These are phyloP conservation scores for Brotula barbata DNA, from an alignment of 2,797 vertebrate genomes.

Conservation along the genomic window DNA sequence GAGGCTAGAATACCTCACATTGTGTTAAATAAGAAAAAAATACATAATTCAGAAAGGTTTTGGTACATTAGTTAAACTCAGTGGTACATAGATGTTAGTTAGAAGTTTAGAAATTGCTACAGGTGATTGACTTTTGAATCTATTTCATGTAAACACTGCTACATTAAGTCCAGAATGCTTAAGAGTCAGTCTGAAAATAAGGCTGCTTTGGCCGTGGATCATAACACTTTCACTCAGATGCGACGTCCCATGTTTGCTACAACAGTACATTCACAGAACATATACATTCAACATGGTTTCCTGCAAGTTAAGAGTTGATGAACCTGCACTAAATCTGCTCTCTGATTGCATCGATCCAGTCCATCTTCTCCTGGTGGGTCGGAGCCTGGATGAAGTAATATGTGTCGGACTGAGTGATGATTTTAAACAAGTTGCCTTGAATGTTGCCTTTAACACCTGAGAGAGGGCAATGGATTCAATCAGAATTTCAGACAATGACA, in stretches of 20 bases:
- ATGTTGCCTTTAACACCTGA: conserved; percentile 93
- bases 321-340: conserved; percentile 73
- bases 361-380: conserved; percentile 84
- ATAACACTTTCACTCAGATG: conserved; percentile 1
- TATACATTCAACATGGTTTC: conserved; percentile 14
- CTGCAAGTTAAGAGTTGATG: neutral
- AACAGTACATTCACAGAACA: conserved; percentile 66
- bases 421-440: conserved; percentile 95
- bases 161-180: too few species aligned
- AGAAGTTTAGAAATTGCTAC: conserved; percentile 9
- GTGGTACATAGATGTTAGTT: neutral
- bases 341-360: conserved; percentile 93
- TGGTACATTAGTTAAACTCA: neutral
- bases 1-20: neutral
- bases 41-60: too few species aligned
- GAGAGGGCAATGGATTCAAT: neutral
- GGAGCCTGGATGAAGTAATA: conserved; percentile 95
- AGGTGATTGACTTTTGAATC: neutral
- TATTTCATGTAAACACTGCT: neutral
- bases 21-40: conserved; percentile 13
- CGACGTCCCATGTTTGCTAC: neutral
- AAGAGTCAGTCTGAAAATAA: neutral
- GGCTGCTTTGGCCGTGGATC: too few species aligned
- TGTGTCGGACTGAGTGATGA: conserved; percentile 90
- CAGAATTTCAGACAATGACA: neutral